A percentile compares a stretch with the other conserved stretches of the same genome.
phyloP scores from a whole-genome alignment of 2,113 vertebrate species.

The Callaeas wilsoni region DNA sequence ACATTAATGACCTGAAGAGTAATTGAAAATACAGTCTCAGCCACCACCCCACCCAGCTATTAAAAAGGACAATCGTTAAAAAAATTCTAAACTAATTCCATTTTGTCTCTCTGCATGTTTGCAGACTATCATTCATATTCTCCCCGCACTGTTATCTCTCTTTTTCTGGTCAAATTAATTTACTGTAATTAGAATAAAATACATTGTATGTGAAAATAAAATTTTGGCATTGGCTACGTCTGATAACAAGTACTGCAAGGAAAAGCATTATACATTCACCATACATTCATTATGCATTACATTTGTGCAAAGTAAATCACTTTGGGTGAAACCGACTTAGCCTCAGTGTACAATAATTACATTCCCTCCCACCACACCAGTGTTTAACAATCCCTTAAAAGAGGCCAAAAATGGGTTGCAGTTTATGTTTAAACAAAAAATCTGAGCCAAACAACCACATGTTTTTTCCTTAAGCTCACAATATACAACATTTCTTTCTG shows the following conservation, averaged over 20 bases:
- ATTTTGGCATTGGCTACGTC: neutral
- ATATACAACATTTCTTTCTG: neutral
- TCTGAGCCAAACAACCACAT: neutral
- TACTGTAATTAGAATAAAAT: slow-evolving; percentile 29
- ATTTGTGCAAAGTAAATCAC: neutral
- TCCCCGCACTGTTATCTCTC: neutral
- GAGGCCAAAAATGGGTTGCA: neutral
- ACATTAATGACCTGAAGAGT: slow-evolving; percentile 69
- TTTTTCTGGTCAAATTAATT: slow-evolving; percentile 38
- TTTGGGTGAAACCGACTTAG: neutral
- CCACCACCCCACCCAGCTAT: slow-evolving; percentile 43
- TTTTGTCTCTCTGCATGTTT: slow-evolving; percentile 30
- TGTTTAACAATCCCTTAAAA: neutral
- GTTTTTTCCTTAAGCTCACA: neutral
- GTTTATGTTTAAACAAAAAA: neutral
- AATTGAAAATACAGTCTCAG: slow-evolving; percentile 65
- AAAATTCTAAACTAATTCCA: slow-evolving; percentile 38
- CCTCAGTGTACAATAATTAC: neutral
- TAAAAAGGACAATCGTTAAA: slow-evolving; percentile 54
- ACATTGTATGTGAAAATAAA: neutral
- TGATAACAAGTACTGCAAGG: neutral
- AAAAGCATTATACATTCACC: neutral
- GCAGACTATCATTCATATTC: slow-evolving; percentile 27
- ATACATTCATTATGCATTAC: neutral
- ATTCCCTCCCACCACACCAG: neutral